Base-by-base conservation (phyloP, 1,140 invertebrate genomes). In the Aphaenogaster rudis region DNA sequence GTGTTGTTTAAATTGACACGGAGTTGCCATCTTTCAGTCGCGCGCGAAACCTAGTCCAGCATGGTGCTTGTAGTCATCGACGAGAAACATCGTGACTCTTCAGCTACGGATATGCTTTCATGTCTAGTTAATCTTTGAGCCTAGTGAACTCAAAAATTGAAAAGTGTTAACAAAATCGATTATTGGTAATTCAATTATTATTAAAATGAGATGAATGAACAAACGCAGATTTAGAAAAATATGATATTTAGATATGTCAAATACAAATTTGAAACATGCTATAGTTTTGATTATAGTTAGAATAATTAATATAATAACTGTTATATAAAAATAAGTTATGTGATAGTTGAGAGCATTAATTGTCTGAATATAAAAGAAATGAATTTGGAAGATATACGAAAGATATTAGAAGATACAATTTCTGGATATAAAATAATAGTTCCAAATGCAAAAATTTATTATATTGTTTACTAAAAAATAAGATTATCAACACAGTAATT, bases 21-120 rank as follows among this genome's bases (percentile, higher is more conserved):
- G 33, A 54, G 48, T 71, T 54, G 78, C 78, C 78, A 81, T 81
- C 78, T 81, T 42, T 13, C 13, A 71, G n/a, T 36, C 15, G 33
- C 3, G n/a, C 3, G 28, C 4, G 21, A 28, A 71, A 81, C 48
- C 36, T 33, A 13, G 11, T 80, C 8, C 21, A 66, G 28, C 11
- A 8, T 45, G 17, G 0, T 8, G 8, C 8, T 21, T 33, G 28
- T 33, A 48, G 11, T 7, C 11, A 13, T 17, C n/a, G 36, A 17
- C 15, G 1, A 67, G 64, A 76, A 39, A n/a, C 2, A 72, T 11
- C 50, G 0, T 54, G 36, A 67, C 4, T 42, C 0, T 67, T 21
- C 6, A n/a, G 15, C 11, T 1, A 33, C 3, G 1, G n/a, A 39
- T 59, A 9, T 39, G 28, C 13, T 39, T 59, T 21, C 3, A 76